phyloP scores from a whole-genome alignment of 30 jellyfish, hydroid and myxozoan species.

The Pelagia noctiluca region DNA sequence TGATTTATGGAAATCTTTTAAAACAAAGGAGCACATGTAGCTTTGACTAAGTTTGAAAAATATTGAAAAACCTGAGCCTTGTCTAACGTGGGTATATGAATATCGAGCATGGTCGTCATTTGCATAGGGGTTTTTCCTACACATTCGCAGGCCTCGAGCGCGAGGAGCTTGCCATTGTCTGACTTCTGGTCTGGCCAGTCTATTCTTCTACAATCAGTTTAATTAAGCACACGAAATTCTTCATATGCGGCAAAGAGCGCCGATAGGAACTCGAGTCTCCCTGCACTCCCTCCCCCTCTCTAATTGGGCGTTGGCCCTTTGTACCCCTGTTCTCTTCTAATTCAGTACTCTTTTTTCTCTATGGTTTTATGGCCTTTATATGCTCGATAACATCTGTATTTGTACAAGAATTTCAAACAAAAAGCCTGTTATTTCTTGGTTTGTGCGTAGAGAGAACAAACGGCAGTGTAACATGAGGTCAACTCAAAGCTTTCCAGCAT shows the following conservation, averaged over 20 bases:
- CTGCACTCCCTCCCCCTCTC: slow-evolving; percentile 25
- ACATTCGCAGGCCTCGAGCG: slow-evolving; percentile 56
- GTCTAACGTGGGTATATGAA: slow-evolving; percentile 72
- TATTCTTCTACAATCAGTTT: slow-evolving; percentile 34
- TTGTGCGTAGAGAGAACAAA: not conserved
- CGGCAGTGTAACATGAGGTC: not conserved
- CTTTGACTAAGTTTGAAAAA: slow-evolving; percentile 79
- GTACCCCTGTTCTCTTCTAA: slow-evolving; percentile 44
- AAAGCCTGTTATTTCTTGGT: not conserved
- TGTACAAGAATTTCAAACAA: slow-evolving; percentile 51
- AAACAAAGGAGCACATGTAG: slow-evolving; percentile 93
- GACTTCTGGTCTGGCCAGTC: slow-evolving; percentile 27
- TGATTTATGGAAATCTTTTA: slow-evolving; percentile 85
- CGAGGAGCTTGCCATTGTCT: slow-evolving; percentile 60
- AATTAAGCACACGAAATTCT: slow-evolving; percentile 58
- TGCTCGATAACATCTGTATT: slow-evolving; percentile 37
- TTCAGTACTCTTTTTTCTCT: not conserved
- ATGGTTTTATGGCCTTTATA: slow-evolving; percentile 21
- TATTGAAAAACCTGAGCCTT: slow-evolving; percentile 74
- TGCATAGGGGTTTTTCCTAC: slow-evolving; percentile 59
- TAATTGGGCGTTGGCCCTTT: slow-evolving; percentile 65
- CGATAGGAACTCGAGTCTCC: slow-evolving; percentile 27
- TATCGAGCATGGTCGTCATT: slow-evolving; percentile 72
- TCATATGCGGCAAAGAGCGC: slow-evolving; percentile 48
- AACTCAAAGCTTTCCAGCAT: no score